Conservation (phyloP, 2,888 invertebrate genomes). For the Pseudococcus viburni region DNA sequence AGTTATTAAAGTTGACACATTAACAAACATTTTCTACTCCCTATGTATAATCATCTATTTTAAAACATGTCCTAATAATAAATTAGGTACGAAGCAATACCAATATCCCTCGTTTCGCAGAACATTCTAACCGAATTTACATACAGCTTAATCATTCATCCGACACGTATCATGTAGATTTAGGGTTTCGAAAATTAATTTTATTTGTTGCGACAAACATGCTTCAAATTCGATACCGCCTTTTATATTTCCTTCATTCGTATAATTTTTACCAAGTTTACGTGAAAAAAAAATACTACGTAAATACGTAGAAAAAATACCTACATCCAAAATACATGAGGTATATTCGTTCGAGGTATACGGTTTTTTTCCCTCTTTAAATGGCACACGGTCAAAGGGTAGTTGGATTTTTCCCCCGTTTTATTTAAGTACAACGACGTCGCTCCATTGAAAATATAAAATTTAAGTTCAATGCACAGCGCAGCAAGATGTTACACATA, state of each 20-base stretch:
- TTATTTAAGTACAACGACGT: constrained; percentile 11
- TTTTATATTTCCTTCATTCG: background rate
- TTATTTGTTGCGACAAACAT: background rate
- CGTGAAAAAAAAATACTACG: background rate
- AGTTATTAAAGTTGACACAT: constrained; percentile 12
- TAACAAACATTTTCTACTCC: background rate
- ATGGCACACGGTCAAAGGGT: constrained; percentile 31
- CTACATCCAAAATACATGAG: background rate
- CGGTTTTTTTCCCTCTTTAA: background rate
- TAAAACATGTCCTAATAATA: background rate
- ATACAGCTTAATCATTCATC: constrained; percentile 11
- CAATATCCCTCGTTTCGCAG: background rate
- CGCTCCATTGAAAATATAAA: constrained; percentile 31
- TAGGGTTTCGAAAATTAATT: background rate
- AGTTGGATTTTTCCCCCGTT: constrained; percentile 4
- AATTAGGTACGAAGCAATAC: background rate
- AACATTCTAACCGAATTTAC: background rate
- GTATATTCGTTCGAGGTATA: background rate
- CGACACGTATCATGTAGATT: background rate
- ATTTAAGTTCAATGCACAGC: constrained; percentile 27
- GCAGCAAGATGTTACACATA: constrained; percentile 31
- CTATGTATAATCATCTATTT: background rate
- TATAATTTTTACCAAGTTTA: background rate
- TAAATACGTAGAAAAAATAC: background rate
- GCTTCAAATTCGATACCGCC: background rate